These are phyloP conservation scores for Heliangelus exortis DNA, from an alignment of 2,797 vertebrate genomes.

Conservation along the genomic window DNA sequence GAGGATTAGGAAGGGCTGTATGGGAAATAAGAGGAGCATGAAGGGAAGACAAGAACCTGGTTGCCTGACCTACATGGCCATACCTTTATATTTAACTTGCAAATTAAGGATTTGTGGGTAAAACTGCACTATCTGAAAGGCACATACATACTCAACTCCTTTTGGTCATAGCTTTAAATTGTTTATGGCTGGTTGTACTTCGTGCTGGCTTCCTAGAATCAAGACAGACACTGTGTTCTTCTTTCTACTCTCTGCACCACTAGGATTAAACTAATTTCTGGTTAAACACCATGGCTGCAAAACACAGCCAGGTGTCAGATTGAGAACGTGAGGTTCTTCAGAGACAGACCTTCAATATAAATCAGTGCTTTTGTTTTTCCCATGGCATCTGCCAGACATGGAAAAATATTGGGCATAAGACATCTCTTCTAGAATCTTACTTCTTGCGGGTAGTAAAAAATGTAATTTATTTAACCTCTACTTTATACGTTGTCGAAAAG, in stretches of 20 bases:
- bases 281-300: neutral
- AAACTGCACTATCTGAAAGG: neutral
- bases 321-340: neutral
- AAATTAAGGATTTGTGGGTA: neutral
- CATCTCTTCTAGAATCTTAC: neutral
- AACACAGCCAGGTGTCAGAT: accelerated
- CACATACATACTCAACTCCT: neutral
- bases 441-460: neutral
- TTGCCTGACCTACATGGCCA: neutral
- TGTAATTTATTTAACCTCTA: neutral
- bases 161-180: neutral
- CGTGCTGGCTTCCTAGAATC: neutral
- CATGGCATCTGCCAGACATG: neutral
- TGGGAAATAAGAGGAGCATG: neutral
- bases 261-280: neutral
- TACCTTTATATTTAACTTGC: neutral
- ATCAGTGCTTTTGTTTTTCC: neutral
- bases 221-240: neutral
- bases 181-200: neutral
- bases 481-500: neutral
- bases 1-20: neutral
- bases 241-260: neutral
- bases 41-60: neutral
- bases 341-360: neutral
- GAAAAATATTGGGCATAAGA: neutral